Conservation (phyloP, 2,797 vertebrate species). For the Tachyglossus aculeatus region DNA sequence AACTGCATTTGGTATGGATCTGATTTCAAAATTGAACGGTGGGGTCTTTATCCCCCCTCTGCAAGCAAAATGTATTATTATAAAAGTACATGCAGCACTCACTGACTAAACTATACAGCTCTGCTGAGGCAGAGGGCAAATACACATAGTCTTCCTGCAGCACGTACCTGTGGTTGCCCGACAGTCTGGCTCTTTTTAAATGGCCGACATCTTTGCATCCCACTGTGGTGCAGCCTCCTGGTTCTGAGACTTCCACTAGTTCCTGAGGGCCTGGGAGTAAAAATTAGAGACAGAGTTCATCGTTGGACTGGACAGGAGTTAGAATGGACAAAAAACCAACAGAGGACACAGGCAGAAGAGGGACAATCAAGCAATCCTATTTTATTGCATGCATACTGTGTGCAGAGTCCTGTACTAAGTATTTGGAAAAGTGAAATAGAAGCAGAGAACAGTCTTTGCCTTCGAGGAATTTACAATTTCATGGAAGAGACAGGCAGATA, state of each 20-base stretch:
- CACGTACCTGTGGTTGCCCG: slow-evolving; percentile 83
- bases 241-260: slow-evolving; percentile 79
- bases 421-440: not conserved
- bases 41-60: slow-evolving; percentile 29
- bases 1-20: slow-evolving; percentile 54
- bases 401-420: not conserved
- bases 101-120: not conserved
- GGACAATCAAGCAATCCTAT: not conserved
- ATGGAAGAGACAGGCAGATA: not conserved
- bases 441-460: not conserved
- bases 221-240: slow-evolving; percentile 79
- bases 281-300: not conserved
- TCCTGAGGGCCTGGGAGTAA: slow-evolving; percentile 75
- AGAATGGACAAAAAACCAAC: not conserved
- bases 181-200: slow-evolving; percentile 81
- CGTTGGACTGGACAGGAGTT: not conserved
- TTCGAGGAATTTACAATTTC: not conserved
- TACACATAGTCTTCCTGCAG: not conserved
- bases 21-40: slow-evolving; percentile 38
- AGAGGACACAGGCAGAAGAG: not conserved
- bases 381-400: not conserved
- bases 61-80: slow-evolving; percentile 12
- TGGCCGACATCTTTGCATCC: slow-evolving; percentile 84
- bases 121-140: not conserved
- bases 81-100: not conserved